Evolutionary conservation across 2,113 vertebrate genomes (phyloP).

Genomic region (Panthera tigris): DNA sequence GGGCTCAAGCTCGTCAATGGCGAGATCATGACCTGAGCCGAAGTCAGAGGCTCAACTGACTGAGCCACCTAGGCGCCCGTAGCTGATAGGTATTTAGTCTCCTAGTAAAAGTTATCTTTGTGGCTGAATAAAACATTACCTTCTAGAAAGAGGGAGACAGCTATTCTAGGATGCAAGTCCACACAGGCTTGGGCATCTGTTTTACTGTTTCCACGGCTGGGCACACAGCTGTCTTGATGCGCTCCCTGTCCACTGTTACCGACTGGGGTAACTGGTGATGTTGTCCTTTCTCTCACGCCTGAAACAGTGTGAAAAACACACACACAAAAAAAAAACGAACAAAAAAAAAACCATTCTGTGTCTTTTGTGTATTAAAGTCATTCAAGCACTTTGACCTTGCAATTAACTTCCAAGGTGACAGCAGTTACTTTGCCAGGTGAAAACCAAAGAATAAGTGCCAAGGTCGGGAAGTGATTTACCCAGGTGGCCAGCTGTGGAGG

Average conservation of each 20-base stretch:
- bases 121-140: background rate
- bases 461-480: background rate
- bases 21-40: no score
- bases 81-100: background rate
- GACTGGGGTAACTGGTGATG: background rate
- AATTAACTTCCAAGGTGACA: background rate
- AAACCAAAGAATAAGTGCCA: background rate
- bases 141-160: background rate
- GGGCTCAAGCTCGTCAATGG: no score
- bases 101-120: background rate
- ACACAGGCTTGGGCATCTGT: background rate
- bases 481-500: rapidly evolving
- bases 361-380: background rate
- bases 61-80: no score
- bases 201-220: background rate
- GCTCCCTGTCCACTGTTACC: background rate
- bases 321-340: no score
- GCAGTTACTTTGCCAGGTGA: background rate
- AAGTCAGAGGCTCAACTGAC: no score
- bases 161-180: background rate
- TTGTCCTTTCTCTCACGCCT: background rate
- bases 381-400: background rate
- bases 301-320: background rate
- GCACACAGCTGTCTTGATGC: background rate
- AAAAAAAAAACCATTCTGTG: background rate